Conservation (phyloP, 2,888 invertebrate species). For the Metopia argyrocephala region DNA sequence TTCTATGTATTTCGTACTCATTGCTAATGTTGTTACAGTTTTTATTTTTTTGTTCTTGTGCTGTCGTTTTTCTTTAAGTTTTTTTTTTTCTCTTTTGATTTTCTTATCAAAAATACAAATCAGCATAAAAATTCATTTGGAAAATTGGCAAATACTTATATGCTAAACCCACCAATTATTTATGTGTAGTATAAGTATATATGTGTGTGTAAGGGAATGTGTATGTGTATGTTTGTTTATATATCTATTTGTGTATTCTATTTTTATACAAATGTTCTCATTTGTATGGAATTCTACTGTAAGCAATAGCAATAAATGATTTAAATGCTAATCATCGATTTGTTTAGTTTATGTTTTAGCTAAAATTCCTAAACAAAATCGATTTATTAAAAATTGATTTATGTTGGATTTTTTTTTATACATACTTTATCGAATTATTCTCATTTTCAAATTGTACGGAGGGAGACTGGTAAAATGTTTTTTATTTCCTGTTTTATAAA, state of each 20-base stretch:
- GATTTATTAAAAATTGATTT: not conserved
- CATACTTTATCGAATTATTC: not conserved
- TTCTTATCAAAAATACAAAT: slow-evolving; percentile 58
- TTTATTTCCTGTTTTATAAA: slow-evolving; percentile 10
- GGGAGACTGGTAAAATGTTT: slow-evolving; percentile 4
- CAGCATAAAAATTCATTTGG: slow-evolving; percentile 57
- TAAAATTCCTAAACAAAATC: not conserved
- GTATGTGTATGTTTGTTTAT: slow-evolving; percentile 1
- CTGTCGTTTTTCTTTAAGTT: not conserved
- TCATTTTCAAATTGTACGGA: not conserved
- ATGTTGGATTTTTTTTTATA: not conserved
- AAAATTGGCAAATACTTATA: slow-evolving; percentile 49
- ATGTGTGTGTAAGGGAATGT: slow-evolving; percentile 6
- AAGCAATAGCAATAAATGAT: slow-evolving; percentile 7
- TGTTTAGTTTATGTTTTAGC: slow-evolving; percentile 2
- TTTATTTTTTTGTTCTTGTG: not conserved
- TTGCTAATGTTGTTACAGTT: too few relatives aligned
- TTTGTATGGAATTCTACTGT: too few relatives aligned
- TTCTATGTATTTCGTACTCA: too few relatives aligned
- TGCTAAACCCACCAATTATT: slow-evolving; percentile 1
- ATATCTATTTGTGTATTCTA: not conserved
- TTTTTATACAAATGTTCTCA: not conserved
- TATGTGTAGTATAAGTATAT: slow-evolving; percentile 12
- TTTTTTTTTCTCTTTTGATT: slow-evolving; percentile 10
- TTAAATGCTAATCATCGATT: slow-evolving; percentile 23